Percentiles rank a stretch among this genome's conserved stretches.
These are phyloP conservation scores for Sinocyclocheilus anshuiensis DNA, from an alignment of 2,113 vertebrate species.

Conservation along the genomic window DNA sequence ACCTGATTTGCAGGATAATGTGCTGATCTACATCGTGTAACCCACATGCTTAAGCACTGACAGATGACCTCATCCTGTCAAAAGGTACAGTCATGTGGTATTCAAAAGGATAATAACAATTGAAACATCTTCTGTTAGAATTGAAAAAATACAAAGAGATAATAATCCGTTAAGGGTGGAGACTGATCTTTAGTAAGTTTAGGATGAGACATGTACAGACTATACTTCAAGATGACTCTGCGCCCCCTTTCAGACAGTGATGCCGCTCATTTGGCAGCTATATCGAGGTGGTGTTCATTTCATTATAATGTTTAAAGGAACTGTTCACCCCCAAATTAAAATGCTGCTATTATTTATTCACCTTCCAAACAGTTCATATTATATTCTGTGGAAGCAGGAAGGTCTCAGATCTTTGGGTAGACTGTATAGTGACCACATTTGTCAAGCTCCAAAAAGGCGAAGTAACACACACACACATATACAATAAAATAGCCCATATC, in stretches of 20 bases:
- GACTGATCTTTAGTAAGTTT: not conserved
- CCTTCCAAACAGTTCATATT: not conserved
- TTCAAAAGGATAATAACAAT: not conserved
- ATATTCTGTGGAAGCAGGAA: not conserved
- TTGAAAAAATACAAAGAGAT: not conserved
- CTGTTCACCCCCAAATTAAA: not conserved
- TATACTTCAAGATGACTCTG: not conserved
- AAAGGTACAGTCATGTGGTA: slow-evolving; percentile 6
- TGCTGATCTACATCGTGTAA: not conserved
- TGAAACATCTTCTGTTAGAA: not conserved
- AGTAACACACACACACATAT: too few species aligned
- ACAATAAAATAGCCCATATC: too few species aligned
- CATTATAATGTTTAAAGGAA: not conserved
- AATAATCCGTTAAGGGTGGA: not conserved
- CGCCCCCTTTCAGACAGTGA: not conserved
- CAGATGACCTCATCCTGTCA: not conserved
- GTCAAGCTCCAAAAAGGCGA: not conserved
- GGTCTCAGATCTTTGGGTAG: not conserved
- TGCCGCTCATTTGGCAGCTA: not conserved
- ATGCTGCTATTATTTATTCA: not conserved
- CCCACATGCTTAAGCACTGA: not conserved
- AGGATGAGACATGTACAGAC: not conserved
- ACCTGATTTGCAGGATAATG: not conserved
- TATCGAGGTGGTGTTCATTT: not conserved
- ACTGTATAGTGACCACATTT: not conserved